These are phyloP conservation scores for Theocolax elegans DNA, from an alignment of 1,140 invertebrate genomes.

Conservation along the genomic window DNA sequence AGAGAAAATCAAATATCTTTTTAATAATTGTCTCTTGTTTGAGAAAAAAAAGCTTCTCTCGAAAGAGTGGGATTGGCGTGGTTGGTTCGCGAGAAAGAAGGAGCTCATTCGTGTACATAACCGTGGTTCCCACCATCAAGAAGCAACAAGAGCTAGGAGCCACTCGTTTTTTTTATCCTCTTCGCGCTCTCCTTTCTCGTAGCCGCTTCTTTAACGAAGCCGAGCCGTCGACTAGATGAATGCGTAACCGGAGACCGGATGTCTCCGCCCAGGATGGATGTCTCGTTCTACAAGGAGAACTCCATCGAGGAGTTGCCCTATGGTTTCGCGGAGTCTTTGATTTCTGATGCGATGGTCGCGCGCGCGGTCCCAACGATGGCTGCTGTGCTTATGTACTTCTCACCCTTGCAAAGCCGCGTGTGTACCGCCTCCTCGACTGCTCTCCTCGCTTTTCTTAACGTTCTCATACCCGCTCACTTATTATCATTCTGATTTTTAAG, in stretches of 20 bases:
- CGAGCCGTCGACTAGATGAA: conserved; percentile 50
- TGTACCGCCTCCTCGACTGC: conserved; percentile 29
- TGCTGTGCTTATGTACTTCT: conserved; percentile 53
- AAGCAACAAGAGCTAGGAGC: not conserved
- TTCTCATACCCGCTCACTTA: conserved; percentile 15
- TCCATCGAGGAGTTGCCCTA: conserved; percentile 41
- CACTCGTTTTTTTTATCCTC: conserved; percentile 28
- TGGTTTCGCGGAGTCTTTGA: conserved; percentile 59
- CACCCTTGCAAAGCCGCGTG: conserved; percentile 49
- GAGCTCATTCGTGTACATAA: no score
- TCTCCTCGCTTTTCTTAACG: not conserved
- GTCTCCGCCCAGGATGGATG: conserved; percentile 66
- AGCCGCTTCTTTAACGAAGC: conserved; percentile 38
- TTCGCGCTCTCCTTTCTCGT: conserved; percentile 14
- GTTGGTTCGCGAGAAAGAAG: no score
- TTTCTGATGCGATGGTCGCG: conserved; percentile 63
- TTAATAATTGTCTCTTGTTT: no score
- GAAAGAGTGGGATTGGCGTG: no score
- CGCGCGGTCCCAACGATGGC: conserved; percentile 50
- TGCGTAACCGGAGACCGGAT: conserved; percentile 66
- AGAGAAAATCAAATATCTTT: no score
- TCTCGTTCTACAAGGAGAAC: conserved; percentile 54
- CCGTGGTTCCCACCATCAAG: conserved; percentile 38
- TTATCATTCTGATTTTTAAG: no score
- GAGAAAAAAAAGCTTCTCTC: no score